These are phyloP conservation scores for Helicoverpa assulta DNA, from an alignment of 2,888 invertebrate genomes.

Conservation along the genomic window DNA sequence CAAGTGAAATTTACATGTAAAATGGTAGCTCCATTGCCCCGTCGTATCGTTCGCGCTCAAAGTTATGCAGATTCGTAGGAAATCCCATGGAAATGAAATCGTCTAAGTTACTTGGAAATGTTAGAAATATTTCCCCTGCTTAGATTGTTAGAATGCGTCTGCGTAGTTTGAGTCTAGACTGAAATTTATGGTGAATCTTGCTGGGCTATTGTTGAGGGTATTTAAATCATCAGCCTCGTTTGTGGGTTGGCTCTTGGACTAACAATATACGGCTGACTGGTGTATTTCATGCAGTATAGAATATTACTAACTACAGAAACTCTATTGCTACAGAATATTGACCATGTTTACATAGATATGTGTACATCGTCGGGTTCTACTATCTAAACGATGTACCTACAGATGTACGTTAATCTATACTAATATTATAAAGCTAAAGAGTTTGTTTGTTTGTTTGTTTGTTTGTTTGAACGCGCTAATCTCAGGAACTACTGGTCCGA, in stretches of 20 bases:
- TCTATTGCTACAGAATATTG: not conserved
- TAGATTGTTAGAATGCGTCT: conserved; percentile 50
- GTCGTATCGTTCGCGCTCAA: conserved; percentile 48
- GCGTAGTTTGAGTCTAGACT: conserved; percentile 38
- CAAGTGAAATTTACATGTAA: conserved; percentile 68
- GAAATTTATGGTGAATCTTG: conserved; percentile 28
- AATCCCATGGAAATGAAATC: conserved; percentile 74
- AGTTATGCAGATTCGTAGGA: conserved; percentile 74
- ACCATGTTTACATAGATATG: not conserved
- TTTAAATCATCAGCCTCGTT: conserved; percentile 12
- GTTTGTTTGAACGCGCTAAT: too few relatives aligned
- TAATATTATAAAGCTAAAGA: too few relatives aligned
- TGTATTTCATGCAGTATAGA: not conserved
- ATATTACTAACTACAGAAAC: not conserved
- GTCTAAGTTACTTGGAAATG: conserved; percentile 64
- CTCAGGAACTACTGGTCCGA: too few relatives aligned
- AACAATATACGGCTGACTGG: not conserved
- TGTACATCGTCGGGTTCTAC: not conserved
- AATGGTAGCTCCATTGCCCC: conserved; percentile 55
- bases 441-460: too few relatives aligned
- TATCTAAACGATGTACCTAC: too few relatives aligned
- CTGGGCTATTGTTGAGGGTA: conserved; percentile 28
- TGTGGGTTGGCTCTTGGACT: not conserved
- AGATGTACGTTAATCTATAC: too few relatives aligned
- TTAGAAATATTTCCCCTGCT: conserved; percentile 62